Conservation (phyloP, 2,113 vertebrate genomes). For the Amia ocellicauda region DNA sequence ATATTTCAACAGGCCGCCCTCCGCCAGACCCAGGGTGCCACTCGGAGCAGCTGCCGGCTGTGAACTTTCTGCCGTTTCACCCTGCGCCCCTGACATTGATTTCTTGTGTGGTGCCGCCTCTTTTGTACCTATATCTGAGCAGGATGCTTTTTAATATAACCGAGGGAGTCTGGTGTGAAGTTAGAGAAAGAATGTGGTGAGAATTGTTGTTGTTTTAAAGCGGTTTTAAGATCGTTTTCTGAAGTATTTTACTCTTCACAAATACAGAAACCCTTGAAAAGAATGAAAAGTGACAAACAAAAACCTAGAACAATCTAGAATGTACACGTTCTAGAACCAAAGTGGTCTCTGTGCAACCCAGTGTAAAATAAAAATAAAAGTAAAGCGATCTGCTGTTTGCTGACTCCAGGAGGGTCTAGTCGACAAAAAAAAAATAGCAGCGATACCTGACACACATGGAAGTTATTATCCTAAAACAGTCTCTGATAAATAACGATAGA, state of each 20-base stretch:
- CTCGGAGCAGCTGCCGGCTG: not conserved
- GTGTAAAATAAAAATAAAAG: too few species aligned
- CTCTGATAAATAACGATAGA: slow-evolving; percentile 14
- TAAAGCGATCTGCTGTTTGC: too few species aligned
- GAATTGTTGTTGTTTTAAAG: not conserved
- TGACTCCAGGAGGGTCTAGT: too few species aligned
- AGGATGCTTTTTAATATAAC: not conserved
- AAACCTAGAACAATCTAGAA: too few species aligned
- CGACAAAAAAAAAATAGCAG: too few species aligned
- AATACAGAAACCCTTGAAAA: too few species aligned
- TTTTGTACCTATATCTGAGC: too few species aligned
- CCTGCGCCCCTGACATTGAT: not conserved
- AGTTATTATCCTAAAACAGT: slow-evolving; percentile 10
- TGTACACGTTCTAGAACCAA: too few species aligned
- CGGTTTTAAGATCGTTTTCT: not conserved
- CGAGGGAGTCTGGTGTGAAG: not conserved
- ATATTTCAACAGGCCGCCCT: slow-evolving; percentile 28
- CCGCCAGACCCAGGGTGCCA: slow-evolving; percentile 21
- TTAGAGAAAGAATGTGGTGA: not conserved
- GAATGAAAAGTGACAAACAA: too few species aligned
- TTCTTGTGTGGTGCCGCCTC: not conserved
- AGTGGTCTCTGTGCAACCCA: too few species aligned
- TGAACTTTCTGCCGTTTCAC: not conserved
- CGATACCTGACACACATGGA: slow-evolving; percentile 21
- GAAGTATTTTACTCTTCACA: too few species aligned